Conservation (phyloP, 2,888 invertebrate genomes). For the Luperina testacea region DNA sequence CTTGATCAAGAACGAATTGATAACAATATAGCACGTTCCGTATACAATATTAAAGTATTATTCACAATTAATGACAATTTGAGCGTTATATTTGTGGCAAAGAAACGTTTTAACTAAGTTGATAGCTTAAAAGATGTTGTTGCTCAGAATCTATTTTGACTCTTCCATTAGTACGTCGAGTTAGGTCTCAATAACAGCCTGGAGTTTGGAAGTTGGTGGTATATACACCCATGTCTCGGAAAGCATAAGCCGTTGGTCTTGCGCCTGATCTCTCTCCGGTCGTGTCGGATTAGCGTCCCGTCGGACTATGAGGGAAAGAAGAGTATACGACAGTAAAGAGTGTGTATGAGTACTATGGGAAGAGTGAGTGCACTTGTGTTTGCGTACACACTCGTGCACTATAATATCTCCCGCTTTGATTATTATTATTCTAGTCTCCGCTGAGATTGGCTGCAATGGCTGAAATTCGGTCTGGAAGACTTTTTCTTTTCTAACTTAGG, state of each 20-base stretch:
- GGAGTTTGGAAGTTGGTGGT: background rate
- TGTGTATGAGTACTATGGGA: background rate
- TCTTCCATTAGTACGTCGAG: background rate
- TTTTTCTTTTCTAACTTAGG: background rate
- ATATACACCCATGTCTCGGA: background rate
- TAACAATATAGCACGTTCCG: conserved; percentile 44
- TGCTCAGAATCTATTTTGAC: background rate
- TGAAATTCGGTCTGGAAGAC: background rate
- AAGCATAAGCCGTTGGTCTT: background rate
- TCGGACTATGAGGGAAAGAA: background rate
- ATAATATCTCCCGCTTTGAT: background rate
- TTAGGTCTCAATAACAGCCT: background rate
- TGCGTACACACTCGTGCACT: background rate
- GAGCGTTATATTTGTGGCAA: conserved; percentile 7
- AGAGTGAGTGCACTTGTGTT: background rate
- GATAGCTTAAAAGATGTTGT: background rate
- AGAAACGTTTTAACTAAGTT: background rate
- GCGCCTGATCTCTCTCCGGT: background rate
- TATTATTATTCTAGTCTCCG: background rate
- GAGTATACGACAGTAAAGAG: no score
- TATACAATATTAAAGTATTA: conserved; percentile 34
- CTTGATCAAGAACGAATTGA: conserved; percentile 53
- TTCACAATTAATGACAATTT: conserved; percentile 6
- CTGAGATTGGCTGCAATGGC: background rate
- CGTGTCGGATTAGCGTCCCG: background rate